These are phyloP conservation scores for Catagonus wagneri DNA, from an alignment of 2,113 vertebrate species.

Conservation along the genomic window DNA sequence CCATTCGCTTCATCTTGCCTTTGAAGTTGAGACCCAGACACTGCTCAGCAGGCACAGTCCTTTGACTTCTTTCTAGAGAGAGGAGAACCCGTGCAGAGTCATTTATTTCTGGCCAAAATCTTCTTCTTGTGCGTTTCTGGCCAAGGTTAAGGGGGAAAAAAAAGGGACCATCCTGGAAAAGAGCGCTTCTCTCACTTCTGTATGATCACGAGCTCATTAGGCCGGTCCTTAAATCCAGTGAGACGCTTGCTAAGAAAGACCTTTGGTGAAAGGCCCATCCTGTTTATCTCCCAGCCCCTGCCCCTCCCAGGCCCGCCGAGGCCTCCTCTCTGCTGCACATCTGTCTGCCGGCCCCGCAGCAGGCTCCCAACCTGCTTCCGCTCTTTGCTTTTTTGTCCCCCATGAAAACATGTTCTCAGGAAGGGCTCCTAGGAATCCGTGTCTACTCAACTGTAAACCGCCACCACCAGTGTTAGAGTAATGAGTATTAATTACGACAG, in stretches of 20 bases:
- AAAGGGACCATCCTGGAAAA: not conserved
- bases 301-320: too few species aligned
- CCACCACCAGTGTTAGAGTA: not conserved
- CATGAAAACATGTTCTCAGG: not conserved
- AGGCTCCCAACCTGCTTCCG: not conserved
- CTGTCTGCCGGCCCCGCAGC: not conserved
- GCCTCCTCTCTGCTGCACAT: not conserved
- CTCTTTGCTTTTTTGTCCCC: too few species aligned
- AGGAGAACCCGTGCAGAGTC: not conserved
- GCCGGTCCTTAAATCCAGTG: not conserved
- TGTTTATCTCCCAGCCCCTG: too few species aligned
- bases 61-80: conserved; percentile 4
- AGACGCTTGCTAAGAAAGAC: not conserved
- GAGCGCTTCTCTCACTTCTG: not conserved
- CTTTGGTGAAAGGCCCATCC: accelerated
- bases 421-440: not conserved
- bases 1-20: not conserved
- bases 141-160: not conserved
- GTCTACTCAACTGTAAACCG: not conserved
- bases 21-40: conserved; percentile 54
- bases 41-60: not conserved
- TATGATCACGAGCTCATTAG: not conserved
- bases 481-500: not conserved
- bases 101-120: conserved; percentile 55
- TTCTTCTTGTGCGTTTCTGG: conserved; percentile 47